These are phyloP conservation scores for Caenorhabditis imperialis DNA, from an alignment of 2,888 invertebrate species.

Conservation along the genomic window DNA sequence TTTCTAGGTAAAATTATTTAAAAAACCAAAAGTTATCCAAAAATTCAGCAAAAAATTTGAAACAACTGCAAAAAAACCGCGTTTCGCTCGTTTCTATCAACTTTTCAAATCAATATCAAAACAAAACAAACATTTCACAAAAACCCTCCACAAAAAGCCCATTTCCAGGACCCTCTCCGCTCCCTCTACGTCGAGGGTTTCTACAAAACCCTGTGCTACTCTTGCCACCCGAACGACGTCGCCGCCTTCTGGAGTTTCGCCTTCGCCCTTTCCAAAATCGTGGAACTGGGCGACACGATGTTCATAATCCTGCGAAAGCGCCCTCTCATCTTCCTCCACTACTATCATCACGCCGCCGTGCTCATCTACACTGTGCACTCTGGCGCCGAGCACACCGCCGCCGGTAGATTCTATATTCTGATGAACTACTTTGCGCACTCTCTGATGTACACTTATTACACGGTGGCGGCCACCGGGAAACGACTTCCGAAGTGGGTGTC, in stretches of 20 bases:
- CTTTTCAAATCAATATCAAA: too few species aligned
- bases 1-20: too few species aligned
- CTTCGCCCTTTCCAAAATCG: constrained; percentile 75
- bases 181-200: constrained; percentile 63
- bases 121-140: too few species aligned
- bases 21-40: too few species aligned
- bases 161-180: constrained; percentile 70
- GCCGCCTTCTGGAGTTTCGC: constrained; percentile 73
- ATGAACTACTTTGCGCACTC: constrained; percentile 81
- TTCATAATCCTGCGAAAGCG: constrained; percentile 76
- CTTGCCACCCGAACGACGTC: constrained; percentile 68
- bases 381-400: constrained; percentile 77
- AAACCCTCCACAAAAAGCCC: too few species aligned
- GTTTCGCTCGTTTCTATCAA: too few species aligned
- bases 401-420: constrained; percentile 77
- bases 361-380: constrained; percentile 78
- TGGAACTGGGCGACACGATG: constrained; percentile 77
- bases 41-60: too few species aligned
- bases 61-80: too few species aligned
- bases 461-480: constrained; percentile 79
- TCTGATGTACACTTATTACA: constrained; percentile 81
- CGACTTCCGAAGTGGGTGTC: constrained; percentile 81
- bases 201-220: constrained; percentile 73
- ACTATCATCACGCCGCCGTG: constrained; percentile 78
- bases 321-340: constrained; percentile 77